phyloP scores from a whole-genome alignment of 2,888 invertebrate species.

The Ophion ventricosus region DNA sequence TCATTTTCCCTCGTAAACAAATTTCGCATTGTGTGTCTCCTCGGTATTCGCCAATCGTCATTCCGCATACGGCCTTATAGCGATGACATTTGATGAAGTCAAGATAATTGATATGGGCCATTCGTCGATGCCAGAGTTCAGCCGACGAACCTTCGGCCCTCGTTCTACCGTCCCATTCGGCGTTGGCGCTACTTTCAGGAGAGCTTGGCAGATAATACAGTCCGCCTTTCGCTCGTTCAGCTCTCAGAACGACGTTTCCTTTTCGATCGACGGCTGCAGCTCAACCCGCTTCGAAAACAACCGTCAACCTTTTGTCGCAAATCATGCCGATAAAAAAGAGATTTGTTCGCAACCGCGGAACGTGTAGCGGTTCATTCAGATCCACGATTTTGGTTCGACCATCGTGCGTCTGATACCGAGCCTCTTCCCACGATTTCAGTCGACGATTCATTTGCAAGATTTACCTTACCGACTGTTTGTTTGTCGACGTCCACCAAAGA shows the following conservation, averaged over 20 bases:
- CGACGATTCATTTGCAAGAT: conserved; percentile 6
- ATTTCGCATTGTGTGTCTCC: neutral
- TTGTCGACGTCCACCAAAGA: neutral
- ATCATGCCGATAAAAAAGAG: neutral
- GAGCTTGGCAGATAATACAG: neutral
- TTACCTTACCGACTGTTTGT: neutral
- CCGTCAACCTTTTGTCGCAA: neutral
- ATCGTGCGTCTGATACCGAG: neutral
- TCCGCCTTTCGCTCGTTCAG: neutral
- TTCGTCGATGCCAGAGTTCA: conserved; percentile 10
- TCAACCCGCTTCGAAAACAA: neutral
- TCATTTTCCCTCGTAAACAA: neutral
- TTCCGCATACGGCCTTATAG: neutral
- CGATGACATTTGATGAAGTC: neutral
- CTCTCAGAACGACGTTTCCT: neutral
- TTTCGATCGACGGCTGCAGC: neutral
- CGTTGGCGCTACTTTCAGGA: neutral
- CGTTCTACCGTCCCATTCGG: neutral
- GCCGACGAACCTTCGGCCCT: neutral
- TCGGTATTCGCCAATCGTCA: neutral
- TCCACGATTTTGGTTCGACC: neutral
- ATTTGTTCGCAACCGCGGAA: neutral
- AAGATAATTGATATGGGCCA: conserved; percentile 5
- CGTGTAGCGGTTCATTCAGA: neutral
- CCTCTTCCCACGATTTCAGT: neutral